Base-by-base conservation (phyloP, 1,140 invertebrate species). In the Lanistes nyassanus region DNA sequence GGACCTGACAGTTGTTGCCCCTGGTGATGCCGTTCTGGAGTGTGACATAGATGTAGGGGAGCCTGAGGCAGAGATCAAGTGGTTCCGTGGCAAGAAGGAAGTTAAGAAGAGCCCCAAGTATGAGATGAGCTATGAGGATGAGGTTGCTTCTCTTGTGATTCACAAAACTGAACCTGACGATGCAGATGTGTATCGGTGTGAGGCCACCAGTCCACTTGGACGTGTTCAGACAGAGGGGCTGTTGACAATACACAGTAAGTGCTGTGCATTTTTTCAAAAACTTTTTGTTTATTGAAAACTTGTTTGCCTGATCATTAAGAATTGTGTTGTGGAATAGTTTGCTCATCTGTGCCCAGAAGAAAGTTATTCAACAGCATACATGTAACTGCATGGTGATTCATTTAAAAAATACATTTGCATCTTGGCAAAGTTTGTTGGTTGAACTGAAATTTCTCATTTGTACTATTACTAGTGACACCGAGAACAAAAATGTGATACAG, bases 161-260 rank as follows among this genome's bases (percentile, higher is more conserved):
- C 82, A 85, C 56, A 82, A 88, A 62, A 86, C 85, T 31, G 83
- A 87, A 69, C 81, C 83, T 53, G 79, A 77, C n/a, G 88, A 90
- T 78, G 79, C 86, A 65, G 88, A 83, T 64, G 79, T 82, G 0
- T 90, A 90, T 78, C 76, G 79, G 69, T 84, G 86, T 72, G 83
- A 85, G 73, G 86, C 83, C 13, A 68, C 81, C 36, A 89, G 89
- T 70, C 78, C 82, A 13, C 76, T 90, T 34, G 88, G 86, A 13
- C 77, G 84, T 74, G 85, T 88, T 16, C 83, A 87, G 65, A 86
- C 87, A 13, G 83, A 87, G 66, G 88, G 86, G 37, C 85, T 74
- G 64, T 80, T 90, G 13, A 81, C 85, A 69, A 81, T 90, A 37
- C 84, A 87, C 69, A 85, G 88, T 89, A 81, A 81, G 87, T 84